phyloP scores from a whole-genome alignment of 2,113 vertebrate species.

The Pomatostomus ruficeps region DNA sequence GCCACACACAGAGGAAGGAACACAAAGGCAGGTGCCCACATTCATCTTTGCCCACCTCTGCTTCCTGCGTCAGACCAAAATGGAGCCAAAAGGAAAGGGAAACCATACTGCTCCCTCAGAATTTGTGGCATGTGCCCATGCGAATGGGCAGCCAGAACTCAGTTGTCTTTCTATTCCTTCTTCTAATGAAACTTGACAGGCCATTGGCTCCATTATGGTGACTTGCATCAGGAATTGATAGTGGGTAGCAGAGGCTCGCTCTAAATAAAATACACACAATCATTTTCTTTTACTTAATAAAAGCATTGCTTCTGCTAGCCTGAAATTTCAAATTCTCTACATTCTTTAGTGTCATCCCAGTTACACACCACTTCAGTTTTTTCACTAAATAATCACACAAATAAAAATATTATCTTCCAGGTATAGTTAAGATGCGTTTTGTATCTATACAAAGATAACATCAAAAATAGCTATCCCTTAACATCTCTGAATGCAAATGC shows the following conservation, averaged over 20 bases:
- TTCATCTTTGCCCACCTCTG: not conserved
- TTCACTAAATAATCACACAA: not conserved
- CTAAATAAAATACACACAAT: conserved; percentile 16
- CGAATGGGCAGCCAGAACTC: not conserved
- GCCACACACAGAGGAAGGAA: accelerated
- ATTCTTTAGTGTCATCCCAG: not conserved
- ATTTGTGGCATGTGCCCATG: not conserved
- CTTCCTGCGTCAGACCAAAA: not conserved
- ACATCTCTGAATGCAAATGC: not conserved
- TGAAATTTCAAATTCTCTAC: conserved; percentile 24
- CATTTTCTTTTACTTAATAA: conserved; percentile 20
- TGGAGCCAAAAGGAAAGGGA: not conserved
- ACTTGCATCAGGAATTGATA: not conserved
- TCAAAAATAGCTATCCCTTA: not conserved
- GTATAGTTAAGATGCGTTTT: not conserved
- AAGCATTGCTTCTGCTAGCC: conserved; percentile 31
- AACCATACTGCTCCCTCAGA: not conserved
- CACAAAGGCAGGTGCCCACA: not conserved
- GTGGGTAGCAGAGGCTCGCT: not conserved
- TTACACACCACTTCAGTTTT: conserved; percentile 11
- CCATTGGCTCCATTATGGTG: not conserved
- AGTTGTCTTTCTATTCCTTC: not conserved
- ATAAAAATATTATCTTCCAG: not conserved
- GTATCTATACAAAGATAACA: not conserved
- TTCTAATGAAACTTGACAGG: not conserved